Evolutionary conservation across 37 sponge, comb jelly and placozoan genomes (phyloP), one percentile per base, ranked within the genome.

Genomic region (Haliclona indistincta): DNA sequence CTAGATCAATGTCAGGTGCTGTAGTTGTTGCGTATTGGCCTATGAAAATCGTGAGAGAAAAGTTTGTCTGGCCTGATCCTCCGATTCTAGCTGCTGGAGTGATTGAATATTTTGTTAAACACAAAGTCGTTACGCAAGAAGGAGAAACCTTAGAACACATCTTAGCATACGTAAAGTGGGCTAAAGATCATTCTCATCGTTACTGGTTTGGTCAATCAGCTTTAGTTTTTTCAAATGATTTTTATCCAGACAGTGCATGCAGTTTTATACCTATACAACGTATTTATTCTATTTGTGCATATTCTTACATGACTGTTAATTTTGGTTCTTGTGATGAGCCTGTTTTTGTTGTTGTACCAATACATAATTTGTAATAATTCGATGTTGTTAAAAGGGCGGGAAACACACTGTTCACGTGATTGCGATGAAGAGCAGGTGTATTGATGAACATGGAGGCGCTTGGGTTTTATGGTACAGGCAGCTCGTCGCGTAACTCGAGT

Each of bases 251-350:
- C 15, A 38, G 45, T 32, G 42, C 54, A 28, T 84, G 76, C 44
- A 52, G 63, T 29, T 84, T 70, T 53, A 41, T 84, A 20, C 85
- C 85, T 65, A 54, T 76, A 13, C 85, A 84, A 26, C 71, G 85
- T 22, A 62, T 84, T 62, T 35, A 52, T 6, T 47, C 53, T 5
- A 43, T 44, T 29, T 83, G 85, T 84, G 77, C 84, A 52, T 34
- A 52, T 52, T 34, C 19, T 20, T 33, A 17, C 26, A 30, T 75
- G 35, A 26, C 20, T 38, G 66, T 70, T 34, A 65, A 68, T 2
- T 52, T 84, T 56, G 4, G 41, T 32, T 17, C 32, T n/a, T 6
- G 6, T 13, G 53, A 20, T 44, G 78, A 84, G 52, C 47, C 62
- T 53, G 76, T 84, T 0, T 67, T 58, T 65, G 44, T 84, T 23